phyloP scores from a whole-genome alignment of 2,888 invertebrate species.

The Hemithea aestivaria region DNA sequence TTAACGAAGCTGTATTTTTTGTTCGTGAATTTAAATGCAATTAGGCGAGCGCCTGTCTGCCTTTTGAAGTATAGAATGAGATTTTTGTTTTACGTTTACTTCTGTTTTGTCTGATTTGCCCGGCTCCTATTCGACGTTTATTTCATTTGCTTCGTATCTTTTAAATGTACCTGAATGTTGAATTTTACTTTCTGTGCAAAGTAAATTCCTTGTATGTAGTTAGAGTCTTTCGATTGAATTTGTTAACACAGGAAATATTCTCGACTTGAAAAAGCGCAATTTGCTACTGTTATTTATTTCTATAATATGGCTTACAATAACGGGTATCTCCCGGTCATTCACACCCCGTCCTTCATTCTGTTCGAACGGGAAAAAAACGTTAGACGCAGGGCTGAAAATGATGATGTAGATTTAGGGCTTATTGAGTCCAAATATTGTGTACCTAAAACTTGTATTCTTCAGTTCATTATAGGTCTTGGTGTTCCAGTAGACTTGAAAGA shows the following conservation, averaged over 20 bases:
- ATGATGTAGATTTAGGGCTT: no score
- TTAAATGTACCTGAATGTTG: conserved; percentile 1
- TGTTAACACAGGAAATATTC: no score
- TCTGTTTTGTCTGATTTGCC: conserved; percentile 26
- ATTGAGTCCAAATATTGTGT: no score
- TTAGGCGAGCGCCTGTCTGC: conserved; percentile 46
- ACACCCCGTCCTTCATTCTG: no score
- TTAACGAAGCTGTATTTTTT: conserved; percentile 73
- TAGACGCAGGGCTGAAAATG: no score
- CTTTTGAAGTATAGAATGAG: conserved; percentile 45
- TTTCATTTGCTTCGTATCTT: conserved; percentile 12
- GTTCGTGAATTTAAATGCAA: conserved; percentile 72
- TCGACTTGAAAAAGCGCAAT: no score
- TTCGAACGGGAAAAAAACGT: no score
- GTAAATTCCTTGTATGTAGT: background rate
- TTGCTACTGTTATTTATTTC: no score
- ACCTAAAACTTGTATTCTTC: conserved; percentile 37
- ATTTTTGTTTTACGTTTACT: conserved; percentile 33
- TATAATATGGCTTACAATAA: no score
- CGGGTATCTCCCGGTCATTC: no score
- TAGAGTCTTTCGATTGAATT: no score
- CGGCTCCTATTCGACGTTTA: conserved; percentile 21
- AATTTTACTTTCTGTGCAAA: conserved; percentile 4
- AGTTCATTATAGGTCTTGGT: conserved; percentile 84
- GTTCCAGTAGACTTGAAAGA: conserved; percentile 82